phyloP scores from a whole-genome alignment of 2,797 vertebrate genomes.

The Alectoris magna region DNA sequence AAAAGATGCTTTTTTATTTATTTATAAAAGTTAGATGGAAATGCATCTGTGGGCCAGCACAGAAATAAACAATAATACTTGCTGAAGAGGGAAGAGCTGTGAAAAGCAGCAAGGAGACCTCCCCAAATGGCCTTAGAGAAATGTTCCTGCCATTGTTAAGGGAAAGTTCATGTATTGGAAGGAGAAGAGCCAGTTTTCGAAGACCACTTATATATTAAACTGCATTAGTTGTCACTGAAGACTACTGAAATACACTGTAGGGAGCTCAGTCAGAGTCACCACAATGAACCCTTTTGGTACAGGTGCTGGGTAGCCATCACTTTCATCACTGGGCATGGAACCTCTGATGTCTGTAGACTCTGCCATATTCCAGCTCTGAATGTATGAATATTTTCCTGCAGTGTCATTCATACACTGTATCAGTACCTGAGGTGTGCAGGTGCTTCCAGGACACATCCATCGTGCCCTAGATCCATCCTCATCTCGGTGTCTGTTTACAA shows the following conservation, averaged over 20 bases:
- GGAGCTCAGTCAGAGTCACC: background rate
- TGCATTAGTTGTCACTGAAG: background rate
- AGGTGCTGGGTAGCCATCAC: background rate
- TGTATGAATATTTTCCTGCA: slow-evolving; percentile 11
- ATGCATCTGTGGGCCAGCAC: background rate
- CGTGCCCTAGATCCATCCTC: background rate
- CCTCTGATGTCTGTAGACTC: background rate
- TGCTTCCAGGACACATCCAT: slow-evolving; percentile 6
- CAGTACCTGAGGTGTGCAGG: slow-evolving; percentile 14
- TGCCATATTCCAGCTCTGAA: background rate
- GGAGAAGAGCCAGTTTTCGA: background rate
- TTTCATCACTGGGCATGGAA: background rate
- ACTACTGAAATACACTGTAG: background rate
- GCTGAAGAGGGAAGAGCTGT: background rate
- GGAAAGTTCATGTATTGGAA: background rate
- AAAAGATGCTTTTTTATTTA: too few relatives aligned
- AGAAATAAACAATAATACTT: background rate
- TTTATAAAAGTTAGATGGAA: background rate
- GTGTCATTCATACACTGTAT: slow-evolving; percentile 42
- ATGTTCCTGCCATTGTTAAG: background rate
- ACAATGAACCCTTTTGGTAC: background rate
- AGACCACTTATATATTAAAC: background rate
- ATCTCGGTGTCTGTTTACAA: slow-evolving; percentile 27
- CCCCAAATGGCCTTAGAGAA: background rate
- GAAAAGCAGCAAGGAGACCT: background rate